Conservation (phyloP, 2,113 vertebrate genomes). For the Elephas maximus region DNA sequence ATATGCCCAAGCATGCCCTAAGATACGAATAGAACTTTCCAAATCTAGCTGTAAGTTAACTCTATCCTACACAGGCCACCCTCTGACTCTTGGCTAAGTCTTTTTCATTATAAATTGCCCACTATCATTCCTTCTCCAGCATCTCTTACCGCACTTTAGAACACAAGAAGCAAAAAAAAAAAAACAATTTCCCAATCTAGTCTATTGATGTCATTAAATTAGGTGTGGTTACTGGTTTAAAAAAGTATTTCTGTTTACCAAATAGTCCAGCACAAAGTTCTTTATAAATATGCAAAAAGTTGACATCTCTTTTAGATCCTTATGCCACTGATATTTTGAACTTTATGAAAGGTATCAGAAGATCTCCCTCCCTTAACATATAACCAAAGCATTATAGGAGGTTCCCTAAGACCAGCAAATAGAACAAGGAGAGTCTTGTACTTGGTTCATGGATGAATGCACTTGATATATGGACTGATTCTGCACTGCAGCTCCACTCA, state of each 20-base stretch:
- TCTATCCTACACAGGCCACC: background rate
- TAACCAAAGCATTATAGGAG: background rate
- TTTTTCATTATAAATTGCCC: background rate
- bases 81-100: background rate
- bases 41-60: background rate
- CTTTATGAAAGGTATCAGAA: background rate
- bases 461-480: background rate
- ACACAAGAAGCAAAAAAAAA: background rate
- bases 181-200: background rate
- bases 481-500: background rate
- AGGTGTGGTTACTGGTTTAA: background rate
- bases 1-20: background rate
- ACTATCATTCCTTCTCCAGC: background rate
- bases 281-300: background rate
- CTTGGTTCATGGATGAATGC: background rate
- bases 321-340: background rate
- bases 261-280: background rate
- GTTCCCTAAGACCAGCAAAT: background rate
- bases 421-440: background rate
- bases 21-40: background rate
- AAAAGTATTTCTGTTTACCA: background rate
- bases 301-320: background rate
- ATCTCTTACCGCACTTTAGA: background rate
- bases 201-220: background rate
- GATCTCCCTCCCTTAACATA: background rate